Evolutionary conservation across 30 jellyfish, hydroid and myxozoan genomes (phyloP).

Genomic region (Catostylus mosaicus): DNA sequence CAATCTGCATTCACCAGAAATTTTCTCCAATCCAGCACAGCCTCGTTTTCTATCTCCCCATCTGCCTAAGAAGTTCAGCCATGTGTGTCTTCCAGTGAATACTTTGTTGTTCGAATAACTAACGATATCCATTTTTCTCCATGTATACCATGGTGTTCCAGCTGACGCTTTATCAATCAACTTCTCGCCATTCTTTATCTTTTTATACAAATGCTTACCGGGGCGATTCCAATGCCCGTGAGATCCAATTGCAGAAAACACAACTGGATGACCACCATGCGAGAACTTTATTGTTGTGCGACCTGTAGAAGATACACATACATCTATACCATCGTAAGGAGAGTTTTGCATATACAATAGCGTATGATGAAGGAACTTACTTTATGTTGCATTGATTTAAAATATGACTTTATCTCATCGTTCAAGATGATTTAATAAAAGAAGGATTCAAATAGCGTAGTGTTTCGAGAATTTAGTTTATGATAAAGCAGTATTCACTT

Average conservation of each 20-base stretch:
- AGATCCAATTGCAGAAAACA: constrained; percentile 37
- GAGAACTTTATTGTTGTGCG: background rate
- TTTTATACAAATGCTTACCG: constrained; percentile 1
- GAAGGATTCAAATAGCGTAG: too few species aligned
- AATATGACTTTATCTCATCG: too few species aligned
- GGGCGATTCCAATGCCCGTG: constrained; percentile 28
- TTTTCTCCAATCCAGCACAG: constrained; percentile 25
- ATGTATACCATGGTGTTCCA: constrained; percentile 39
- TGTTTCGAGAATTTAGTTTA: too few species aligned
- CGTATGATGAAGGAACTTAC: too few species aligned
- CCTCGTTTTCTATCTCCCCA: constrained; percentile 50
- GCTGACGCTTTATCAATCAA: constrained; percentile 19
- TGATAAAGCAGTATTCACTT: too few species aligned
- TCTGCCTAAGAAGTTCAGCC: constrained; percentile 47
- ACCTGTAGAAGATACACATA: too few species aligned
- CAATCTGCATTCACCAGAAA: constrained; percentile 46
- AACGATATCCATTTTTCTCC: background rate
- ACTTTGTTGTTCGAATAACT: background rate
- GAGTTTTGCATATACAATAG: too few species aligned
- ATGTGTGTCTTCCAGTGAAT: constrained; percentile 15
- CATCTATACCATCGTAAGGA: too few species aligned
- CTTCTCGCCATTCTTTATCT: constrained; percentile 27
- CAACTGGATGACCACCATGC: constrained; percentile 39
- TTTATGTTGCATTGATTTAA: too few species aligned
- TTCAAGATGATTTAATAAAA: too few species aligned